A percentile compares a stretch with the other conserved stretches of the same genome.
phyloP scores from a whole-genome alignment of 2,797 vertebrate species.

The Schizopygopsis malacanthus region DNA sequence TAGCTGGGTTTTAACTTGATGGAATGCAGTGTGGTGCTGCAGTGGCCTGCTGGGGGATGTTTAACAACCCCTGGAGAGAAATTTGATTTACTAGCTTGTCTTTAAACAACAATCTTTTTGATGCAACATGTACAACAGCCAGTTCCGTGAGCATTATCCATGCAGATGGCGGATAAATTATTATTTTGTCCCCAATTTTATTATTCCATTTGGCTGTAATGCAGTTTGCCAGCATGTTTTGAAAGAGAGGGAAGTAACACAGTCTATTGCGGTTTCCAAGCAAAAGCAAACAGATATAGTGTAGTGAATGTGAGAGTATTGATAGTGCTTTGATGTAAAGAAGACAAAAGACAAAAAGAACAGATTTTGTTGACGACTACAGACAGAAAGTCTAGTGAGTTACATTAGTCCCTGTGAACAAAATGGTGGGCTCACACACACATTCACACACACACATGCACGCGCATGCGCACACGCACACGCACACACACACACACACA shows the following conservation, averaged over 20 bases:
- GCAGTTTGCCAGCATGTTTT: constrained; percentile 33
- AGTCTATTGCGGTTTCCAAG: constrained; percentile 26
- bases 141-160: constrained; percentile 23
- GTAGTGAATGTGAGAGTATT: constrained; percentile 36
- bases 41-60: constrained; percentile 64
- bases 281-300: constrained; percentile 41
- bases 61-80: constrained; percentile 64
- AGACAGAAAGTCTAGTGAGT: constrained; percentile 74
- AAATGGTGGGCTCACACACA: constrained; percentile 50
- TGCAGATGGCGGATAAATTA: constrained; percentile 47
- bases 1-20: constrained; percentile 62
- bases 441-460: too few species aligned
- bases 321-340: constrained; percentile 31
- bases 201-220: constrained; percentile 39
- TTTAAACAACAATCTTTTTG: constrained; percentile 48
- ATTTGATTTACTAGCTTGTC: constrained; percentile 56
- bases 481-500: too few species aligned
- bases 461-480: too few species aligned
- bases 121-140: constrained; percentile 31
- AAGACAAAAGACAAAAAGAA: constrained; percentile 25
- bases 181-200: constrained; percentile 36
- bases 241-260: constrained; percentile 29
- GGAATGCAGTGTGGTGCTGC: constrained; percentile 72
- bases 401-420: constrained; percentile 60
- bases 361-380: constrained; percentile 63